These are phyloP conservation scores for Erebia aethiops DNA, from an alignment of 2,888 invertebrate species.

Conservation along the genomic window DNA sequence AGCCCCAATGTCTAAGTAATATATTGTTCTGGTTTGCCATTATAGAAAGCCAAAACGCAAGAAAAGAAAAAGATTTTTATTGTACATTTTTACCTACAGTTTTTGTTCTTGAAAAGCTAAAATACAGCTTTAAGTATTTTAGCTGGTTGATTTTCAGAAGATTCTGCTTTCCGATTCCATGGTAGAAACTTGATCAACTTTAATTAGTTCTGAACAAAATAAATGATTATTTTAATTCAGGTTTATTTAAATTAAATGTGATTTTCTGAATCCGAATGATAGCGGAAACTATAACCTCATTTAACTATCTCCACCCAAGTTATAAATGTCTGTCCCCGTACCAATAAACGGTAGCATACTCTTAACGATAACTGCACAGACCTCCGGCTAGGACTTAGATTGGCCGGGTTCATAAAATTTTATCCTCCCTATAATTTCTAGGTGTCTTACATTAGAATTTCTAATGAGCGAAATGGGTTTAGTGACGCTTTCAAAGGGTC, in stretches of 20 bases:
- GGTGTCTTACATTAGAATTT: conserved; percentile 35
- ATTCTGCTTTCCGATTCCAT: too few relatives aligned
- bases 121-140: too few relatives aligned
- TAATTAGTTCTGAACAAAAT: too few relatives aligned
- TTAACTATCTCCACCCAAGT: conserved; percentile 11
- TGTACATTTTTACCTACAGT: too few relatives aligned
- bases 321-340: conserved; percentile 21
- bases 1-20: too few relatives aligned
- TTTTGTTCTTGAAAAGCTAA: too few relatives aligned
- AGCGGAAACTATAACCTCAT: conserved; percentile 29
- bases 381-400: conserved; percentile 29
- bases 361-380: conserved; percentile 30
- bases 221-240: background rate
- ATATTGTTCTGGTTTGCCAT: too few relatives aligned
- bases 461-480: conserved; percentile 31
- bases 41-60: too few relatives aligned
- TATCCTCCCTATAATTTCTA: conserved; percentile 31
- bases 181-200: too few relatives aligned
- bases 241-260: background rate
- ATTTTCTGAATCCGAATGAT: conserved; percentile 9
- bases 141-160: too few relatives aligned
- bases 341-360: conserved; percentile 34
- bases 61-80: too few relatives aligned
- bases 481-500: conserved; percentile 17
- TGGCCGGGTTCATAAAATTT: conserved; percentile 36